Evolutionary conservation across 2,797 vertebrate species (phyloP).

Genomic region (Crocodylus rhombifer): DNA sequence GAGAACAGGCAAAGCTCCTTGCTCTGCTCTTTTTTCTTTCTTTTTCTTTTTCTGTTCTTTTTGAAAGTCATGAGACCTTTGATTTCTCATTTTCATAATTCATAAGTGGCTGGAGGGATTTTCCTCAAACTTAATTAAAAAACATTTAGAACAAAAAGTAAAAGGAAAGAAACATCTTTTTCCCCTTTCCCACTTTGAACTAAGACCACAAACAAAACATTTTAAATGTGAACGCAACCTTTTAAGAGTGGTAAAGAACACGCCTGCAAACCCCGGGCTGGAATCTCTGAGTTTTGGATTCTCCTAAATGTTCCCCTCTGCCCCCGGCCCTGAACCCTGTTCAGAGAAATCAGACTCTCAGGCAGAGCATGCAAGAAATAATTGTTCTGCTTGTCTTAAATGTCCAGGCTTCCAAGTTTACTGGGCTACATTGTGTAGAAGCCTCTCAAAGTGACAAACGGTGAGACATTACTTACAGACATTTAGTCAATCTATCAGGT

Average conservation of each 20-base stretch:
- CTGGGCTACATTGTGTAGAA: background rate
- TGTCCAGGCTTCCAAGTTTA: background rate
- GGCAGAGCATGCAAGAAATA: background rate
- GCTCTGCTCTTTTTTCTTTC: too few species aligned
- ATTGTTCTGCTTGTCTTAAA: background rate
- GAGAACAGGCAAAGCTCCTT: background rate
- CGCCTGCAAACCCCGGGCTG: background rate
- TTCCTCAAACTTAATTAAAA: background rate
- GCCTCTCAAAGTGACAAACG: background rate
- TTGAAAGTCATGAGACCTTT: background rate
- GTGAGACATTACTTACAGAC: background rate
- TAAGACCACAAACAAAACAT: background rate
- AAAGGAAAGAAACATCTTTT: too few species aligned
- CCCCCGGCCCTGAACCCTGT: background rate
- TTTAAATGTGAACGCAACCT: background rate
- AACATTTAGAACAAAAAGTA: background rate
- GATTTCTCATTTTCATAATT: background rate
- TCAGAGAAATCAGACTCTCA: background rate
- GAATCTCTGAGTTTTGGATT: background rate
- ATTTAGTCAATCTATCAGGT: background rate
- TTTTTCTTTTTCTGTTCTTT: background rate
- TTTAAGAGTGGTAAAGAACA: background rate
- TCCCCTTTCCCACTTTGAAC: background rate
- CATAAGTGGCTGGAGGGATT: background rate
- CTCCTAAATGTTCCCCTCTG: background rate